These are phyloP conservation scores for Puntigrus tetrazona DNA, from an alignment of 2,113 vertebrate species.

Conservation along the genomic window DNA sequence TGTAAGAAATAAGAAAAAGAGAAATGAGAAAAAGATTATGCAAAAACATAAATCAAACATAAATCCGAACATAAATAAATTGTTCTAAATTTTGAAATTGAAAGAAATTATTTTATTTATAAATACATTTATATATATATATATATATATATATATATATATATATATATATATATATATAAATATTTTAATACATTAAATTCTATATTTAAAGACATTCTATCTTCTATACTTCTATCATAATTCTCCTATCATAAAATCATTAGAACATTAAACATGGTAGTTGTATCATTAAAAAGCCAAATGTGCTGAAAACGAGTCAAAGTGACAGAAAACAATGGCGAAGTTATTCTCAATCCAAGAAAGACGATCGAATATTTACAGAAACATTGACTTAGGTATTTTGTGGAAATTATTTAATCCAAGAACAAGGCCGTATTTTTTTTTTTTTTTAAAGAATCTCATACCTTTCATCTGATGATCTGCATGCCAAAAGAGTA, in stretches of 20 bases:
- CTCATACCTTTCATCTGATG: background rate
- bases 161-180: no score
- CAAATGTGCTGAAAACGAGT: background rate
- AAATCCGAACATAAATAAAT: no score
- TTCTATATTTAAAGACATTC: background rate
- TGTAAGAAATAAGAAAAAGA: no score
- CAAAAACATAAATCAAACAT: background rate
- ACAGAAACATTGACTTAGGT: background rate
- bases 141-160: no score
- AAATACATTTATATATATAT: no score
- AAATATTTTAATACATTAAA: no score
- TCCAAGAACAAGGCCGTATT: background rate
- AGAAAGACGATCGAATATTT: background rate
- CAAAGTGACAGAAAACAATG: background rate
- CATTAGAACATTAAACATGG: background rate
- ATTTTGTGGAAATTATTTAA: background rate
- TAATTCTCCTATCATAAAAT: no score
- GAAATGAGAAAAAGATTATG: background rate
- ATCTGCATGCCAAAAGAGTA: conserved; percentile 8
- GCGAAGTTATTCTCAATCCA: background rate
- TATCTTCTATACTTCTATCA: background rate
- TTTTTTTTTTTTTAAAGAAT: background rate
- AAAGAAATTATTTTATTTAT: no score
- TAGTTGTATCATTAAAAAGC: background rate
- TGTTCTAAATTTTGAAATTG: no score